phyloP scores from a whole-genome alignment of 53 echinoderm and acorn worm genomes.

The Temnopleurus reevesii region DNA sequence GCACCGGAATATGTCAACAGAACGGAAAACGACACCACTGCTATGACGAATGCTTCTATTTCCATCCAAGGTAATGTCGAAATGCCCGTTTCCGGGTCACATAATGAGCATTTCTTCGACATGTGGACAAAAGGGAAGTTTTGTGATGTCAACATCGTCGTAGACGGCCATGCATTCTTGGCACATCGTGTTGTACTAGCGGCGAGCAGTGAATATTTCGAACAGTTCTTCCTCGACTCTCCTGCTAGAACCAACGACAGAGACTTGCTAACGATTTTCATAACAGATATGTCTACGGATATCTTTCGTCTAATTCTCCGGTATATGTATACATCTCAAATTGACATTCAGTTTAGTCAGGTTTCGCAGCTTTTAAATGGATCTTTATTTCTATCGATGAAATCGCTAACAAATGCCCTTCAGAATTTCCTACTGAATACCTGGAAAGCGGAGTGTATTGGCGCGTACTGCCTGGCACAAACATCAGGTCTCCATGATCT shows the following conservation, averaged over 20 bases:
- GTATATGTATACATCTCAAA: slow-evolving; percentile 70
- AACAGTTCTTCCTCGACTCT: slow-evolving; percentile 24
- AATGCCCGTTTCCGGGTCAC: neutral
- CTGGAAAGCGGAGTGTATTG: slow-evolving; percentile 58
- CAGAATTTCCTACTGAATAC: slow-evolving; percentile 46
- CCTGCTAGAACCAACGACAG: neutral
- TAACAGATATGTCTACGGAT: slow-evolving; percentile 22
- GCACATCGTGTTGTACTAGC: slow-evolving; percentile 40
- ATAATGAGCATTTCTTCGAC: slow-evolving; percentile 33
- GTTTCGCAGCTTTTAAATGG: slow-evolving; percentile 46
- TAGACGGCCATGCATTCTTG: neutral
- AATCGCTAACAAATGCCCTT: slow-evolving; percentile 38
- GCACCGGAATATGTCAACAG: neutral
- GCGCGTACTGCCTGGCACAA: slow-evolving; percentile 45
- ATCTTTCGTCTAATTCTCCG: slow-evolving; percentile 43
- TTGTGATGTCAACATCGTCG: slow-evolving; percentile 60
- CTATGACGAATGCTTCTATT: neutral
- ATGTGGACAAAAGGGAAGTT: slow-evolving; percentile 70
- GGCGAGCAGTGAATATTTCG: slow-evolving; percentile 44
- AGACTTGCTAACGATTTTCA: neutral
- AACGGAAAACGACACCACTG: neutral
- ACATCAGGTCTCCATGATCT: slow-evolving; percentile 37
- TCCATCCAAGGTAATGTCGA: neutral
- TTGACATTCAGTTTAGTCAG: slow-evolving; percentile 42
- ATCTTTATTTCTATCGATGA: slow-evolving; percentile 52